Base-by-base conservation (phyloP, 2,113 vertebrate species). In the Lepus europaeus region DNA sequence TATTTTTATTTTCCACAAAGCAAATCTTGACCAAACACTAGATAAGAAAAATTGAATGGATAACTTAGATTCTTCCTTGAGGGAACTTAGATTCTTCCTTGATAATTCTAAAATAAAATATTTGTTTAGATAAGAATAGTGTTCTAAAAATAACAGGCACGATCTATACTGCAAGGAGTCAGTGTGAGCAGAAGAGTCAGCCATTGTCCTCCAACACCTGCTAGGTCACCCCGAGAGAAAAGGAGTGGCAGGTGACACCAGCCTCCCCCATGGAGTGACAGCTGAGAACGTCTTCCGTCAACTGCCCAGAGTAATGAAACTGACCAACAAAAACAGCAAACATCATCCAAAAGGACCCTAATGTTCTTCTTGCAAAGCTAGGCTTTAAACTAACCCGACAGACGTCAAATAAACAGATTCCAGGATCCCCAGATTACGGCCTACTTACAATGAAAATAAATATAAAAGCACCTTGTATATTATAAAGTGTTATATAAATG, bases 231-330 rank as follows among this genome's bases (percentile, higher is more conserved):
- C 29, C 64, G 9, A 84, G 64, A 70, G 61, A 79, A 93, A 72
- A 76, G 36, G 61, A 61, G 68, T 83, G 73, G 81, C 36, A 93
- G 16, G 13, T 81, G 77, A 95, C 9, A 39, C 91, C 45, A 70
- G 89, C 53, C 45, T 72, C 76, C 93, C 36, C 77, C 73, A 91
- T 79, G 63, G 81, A 81, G 39, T 83, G 82, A 95, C 85, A 96
- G 95, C 81, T 96, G 85, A 95, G 89, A 76, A 90, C 70, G 63
- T 33, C 63, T 74, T 39, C 66, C 56, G 69, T 25, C 74, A 83
- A 39, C 25, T 59, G 49, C 19, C 39, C 61, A 91, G 10, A 93
- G 56, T 51, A 74, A 81, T 45, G 19, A 76, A 78, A 89, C 19
- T 12, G 27, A 49, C 84, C 68, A 45, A 69, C 23, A 36, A 51